A percentile compares a stretch with the other conserved stretches of the same genome.
Evolutionary conservation across 2,113 vertebrate species (phyloP).

Genomic region (Trogon surrucura): DNA sequence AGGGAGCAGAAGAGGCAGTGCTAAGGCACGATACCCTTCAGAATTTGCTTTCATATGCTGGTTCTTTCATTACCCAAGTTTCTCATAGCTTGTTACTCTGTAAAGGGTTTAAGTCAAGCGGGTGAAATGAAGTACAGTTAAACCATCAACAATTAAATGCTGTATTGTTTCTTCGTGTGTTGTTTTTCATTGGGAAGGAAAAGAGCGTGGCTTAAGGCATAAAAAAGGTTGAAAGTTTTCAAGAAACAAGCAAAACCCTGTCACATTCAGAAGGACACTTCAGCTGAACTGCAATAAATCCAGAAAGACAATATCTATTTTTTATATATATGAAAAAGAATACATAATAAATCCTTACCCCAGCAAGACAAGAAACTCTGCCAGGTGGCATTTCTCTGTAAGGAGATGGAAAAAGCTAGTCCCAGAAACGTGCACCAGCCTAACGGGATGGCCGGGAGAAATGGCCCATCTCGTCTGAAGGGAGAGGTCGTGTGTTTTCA

Average conservation of each 20-base stretch:
- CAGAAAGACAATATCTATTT: neutral
- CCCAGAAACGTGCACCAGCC: neutral
- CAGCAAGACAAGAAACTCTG: neutral
- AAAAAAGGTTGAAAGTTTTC: neutral
- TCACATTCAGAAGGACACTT: neutral
- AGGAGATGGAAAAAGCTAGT: neutral
- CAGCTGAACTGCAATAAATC: neutral
- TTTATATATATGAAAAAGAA: neutral
- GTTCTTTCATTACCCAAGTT: neutral
- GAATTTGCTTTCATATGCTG: neutral
- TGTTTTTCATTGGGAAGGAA: neutral
- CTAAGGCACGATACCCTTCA: neutral
- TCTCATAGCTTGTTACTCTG: neutral
- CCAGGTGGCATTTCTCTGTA: neutral
- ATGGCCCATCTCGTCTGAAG: accelerated
- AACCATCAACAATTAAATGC: neutral
- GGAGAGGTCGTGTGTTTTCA: accelerated
- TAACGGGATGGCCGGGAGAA: neutral
- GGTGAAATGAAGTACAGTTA: neutral
- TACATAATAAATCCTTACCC: neutral
- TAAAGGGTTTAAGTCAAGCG: neutral
- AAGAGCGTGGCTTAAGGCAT: neutral
- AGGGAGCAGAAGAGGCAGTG: neutral
- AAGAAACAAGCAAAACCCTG: neutral
- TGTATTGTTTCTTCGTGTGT: neutral